Conservation (phyloP, 2,888 invertebrate species). For the Lasius platythorax region DNA sequence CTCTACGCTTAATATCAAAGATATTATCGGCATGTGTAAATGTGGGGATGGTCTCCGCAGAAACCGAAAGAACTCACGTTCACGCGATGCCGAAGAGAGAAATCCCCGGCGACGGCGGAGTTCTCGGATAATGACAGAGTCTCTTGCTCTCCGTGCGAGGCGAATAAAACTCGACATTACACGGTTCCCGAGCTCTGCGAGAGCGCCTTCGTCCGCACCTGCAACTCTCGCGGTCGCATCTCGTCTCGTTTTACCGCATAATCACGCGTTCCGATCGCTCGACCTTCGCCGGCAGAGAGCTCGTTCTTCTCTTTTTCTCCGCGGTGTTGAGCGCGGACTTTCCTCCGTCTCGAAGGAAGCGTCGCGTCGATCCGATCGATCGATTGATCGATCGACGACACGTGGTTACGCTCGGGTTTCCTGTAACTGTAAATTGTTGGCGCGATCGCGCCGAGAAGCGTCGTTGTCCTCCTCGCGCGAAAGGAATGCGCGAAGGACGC, state of each 20-base stretch:
- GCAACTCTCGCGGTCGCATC: constrained; percentile 33
- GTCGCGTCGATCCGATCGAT: background rate
- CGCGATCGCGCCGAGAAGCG: constrained; percentile 23
- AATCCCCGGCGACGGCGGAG: background rate
- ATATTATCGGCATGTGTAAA: constrained; percentile 28
- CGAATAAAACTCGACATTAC: constrained; percentile 13
- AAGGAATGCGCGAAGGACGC: constrained; percentile 53
- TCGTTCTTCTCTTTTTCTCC: constrained; percentile 7
- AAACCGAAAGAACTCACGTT: constrained; percentile 20
- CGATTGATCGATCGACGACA: background rate
- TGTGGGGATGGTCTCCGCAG: constrained; percentile 1
- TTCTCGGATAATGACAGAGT: constrained; percentile 31
- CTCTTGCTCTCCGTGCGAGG: background rate
- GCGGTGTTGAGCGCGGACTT: background rate
- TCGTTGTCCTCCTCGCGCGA: constrained; percentile 34
- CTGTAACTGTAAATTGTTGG: constrained; percentile 17
- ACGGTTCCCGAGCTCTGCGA: background rate
- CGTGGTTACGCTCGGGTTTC: constrained; percentile 16
- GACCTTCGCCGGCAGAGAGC: constrained; percentile 42
- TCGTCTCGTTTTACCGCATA: constrained; percentile 26
- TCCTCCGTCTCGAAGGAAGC: background rate
- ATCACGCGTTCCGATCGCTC: constrained; percentile 35
- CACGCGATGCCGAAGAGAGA: constrained; percentile 35
- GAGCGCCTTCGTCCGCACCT: constrained; percentile 25
- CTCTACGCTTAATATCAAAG: constrained; percentile 4